phyloP scores from a whole-genome alignment of 1,140 invertebrate genomes.

The Orius insidiosus region DNA sequence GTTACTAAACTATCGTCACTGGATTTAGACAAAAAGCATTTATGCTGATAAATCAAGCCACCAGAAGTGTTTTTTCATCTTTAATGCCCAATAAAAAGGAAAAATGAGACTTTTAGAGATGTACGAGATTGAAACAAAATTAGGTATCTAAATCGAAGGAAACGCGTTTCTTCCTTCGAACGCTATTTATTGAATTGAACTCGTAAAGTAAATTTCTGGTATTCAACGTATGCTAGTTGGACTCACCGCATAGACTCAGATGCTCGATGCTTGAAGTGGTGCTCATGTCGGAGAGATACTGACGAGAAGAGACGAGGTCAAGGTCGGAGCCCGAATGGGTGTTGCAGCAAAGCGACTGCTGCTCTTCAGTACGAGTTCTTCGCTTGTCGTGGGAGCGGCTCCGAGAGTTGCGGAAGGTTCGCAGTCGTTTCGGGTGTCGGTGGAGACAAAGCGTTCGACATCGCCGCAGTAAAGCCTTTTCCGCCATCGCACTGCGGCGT shows the following conservation, averaged over 20 bases:
- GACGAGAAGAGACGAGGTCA: conserved; percentile 13
- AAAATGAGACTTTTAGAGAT: too few relatives aligned
- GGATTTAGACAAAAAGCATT: too few relatives aligned
- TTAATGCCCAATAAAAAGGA: too few relatives aligned
- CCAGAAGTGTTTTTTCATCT: too few relatives aligned
- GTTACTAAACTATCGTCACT: too few relatives aligned
- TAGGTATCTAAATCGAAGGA: conserved; percentile 2
- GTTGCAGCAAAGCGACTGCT: conserved; percentile 10
- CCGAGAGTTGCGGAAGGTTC: not conserved
- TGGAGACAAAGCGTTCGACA: conserved; percentile 4
- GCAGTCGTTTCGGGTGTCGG: conserved; percentile 2
- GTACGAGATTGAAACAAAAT: not conserved
- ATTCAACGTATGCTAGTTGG: conserved; percentile 10
- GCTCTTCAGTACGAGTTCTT: conserved; percentile 1
- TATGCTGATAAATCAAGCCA: too few relatives aligned
- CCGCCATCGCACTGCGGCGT: conserved; percentile 18
- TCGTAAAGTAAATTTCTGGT: conserved; percentile 8
- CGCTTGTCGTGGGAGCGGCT: not conserved
- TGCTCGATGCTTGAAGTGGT: conserved; percentile 11
- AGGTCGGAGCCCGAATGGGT: conserved; percentile 8
- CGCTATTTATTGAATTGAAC: conserved; percentile 4
- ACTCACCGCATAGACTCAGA: conserved; percentile 12
- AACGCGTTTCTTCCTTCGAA: conserved; percentile 4
- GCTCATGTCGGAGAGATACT: conserved; percentile 10
- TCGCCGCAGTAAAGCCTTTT: conserved; percentile 12